Evolutionary conservation across 1,140 invertebrate species (phyloP).

Genomic region (Caenorhabditis tropicalis): DNA sequence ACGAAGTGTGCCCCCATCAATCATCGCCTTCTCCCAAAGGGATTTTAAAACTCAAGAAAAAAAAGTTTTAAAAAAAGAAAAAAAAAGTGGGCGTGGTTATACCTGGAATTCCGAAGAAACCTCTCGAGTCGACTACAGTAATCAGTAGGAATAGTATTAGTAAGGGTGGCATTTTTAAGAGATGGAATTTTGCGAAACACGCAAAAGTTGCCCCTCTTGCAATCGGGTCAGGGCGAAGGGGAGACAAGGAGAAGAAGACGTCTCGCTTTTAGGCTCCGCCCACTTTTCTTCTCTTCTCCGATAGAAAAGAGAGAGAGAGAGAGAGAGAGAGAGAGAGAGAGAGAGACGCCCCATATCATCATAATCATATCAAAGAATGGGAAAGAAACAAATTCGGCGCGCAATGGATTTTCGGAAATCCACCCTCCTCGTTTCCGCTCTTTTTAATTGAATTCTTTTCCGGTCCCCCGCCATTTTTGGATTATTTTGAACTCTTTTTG

Average conservation of each 20-base stretch:
- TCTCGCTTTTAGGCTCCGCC: not conserved
- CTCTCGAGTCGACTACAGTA: not conserved
- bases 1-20: no score
- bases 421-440: not conserved
- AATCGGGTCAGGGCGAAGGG: not conserved
- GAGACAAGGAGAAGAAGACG: conserved; percentile 15
- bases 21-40: no score
- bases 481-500: not conserved
- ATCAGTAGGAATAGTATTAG: not conserved
- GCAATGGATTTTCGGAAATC: not conserved
- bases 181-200: not conserved
- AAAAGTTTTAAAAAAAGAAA: not conserved
- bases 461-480: not conserved
- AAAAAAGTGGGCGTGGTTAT: not conserved
- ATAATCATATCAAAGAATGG: conserved; percentile 25
- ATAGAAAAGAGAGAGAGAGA: not conserved
- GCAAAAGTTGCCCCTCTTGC: not conserved
- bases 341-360: not conserved
- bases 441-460: conserved; percentile 13
- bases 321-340: not conserved
- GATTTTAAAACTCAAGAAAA: not conserved
- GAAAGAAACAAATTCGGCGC: conserved; percentile 34
- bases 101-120: conserved; percentile 32
- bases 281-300: not conserved
- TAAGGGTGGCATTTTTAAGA: not conserved